Conservation (phyloP, 2,113 vertebrate species). For the Thermophis baileyi region DNA sequence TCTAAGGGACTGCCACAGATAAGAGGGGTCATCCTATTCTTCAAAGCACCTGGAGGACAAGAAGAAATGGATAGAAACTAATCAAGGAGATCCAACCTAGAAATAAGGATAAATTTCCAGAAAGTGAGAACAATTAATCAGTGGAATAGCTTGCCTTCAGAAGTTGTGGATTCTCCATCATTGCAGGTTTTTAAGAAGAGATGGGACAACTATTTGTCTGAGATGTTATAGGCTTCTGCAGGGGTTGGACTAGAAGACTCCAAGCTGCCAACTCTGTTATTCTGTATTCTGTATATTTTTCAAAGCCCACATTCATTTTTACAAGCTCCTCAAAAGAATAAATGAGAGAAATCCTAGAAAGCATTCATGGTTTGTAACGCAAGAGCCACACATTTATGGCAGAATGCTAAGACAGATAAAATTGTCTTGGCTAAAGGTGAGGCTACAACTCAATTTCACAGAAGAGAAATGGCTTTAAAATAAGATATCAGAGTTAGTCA, state of each 20-base stretch:
- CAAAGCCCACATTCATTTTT: not conserved
- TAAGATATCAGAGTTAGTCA: not conserved
- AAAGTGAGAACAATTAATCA: not conserved
- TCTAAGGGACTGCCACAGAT: not conserved
- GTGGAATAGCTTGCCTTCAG: not conserved
- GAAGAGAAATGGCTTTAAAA: not conserved
- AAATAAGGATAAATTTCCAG: no score
- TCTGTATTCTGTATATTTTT: not conserved
- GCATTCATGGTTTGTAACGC: not conserved
- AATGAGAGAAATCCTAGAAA: not conserved
- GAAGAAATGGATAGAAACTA: no score
- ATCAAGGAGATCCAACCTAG: no score
- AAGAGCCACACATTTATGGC: not conserved
- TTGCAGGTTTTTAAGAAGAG: not conserved
- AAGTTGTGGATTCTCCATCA: not conserved
- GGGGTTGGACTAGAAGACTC: not conserved
- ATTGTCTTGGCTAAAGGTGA: not conserved
- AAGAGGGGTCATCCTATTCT: not conserved
- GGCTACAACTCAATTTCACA: not conserved
- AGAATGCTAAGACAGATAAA: not conserved
- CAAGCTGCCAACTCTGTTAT: not conserved
- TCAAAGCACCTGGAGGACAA: no score
- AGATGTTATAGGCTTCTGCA: not conserved
- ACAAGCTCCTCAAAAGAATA: not conserved
- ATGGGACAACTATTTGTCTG: not conserved